Percentiles rank a stretch among this genome's conserved stretches.
Conservation (phyloP, 2,113 vertebrate genomes). For the Natator depressus region DNA sequence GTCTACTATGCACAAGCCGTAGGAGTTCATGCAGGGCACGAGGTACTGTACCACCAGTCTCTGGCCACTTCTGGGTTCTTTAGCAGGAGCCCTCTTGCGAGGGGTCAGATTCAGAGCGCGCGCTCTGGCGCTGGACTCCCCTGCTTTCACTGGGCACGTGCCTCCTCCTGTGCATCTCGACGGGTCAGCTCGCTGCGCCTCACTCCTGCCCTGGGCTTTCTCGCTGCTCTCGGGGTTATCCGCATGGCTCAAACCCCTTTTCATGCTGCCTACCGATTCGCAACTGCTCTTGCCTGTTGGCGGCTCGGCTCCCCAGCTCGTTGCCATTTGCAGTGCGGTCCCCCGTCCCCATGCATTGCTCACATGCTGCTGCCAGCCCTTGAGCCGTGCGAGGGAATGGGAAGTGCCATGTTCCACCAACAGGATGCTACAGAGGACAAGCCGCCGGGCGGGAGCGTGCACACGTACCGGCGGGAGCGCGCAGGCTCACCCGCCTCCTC, state of each 20-base stretch:
- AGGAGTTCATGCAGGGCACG: conserved; percentile 69
- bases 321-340: background rate
- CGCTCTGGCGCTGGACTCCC: background rate
- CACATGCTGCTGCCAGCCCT: background rate
- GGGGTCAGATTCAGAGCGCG: conserved; percentile 5
- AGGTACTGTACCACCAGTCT: conserved; percentile 68
- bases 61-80: conserved; percentile 52
- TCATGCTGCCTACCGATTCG: background rate
- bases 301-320: background rate
- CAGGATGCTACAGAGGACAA: conserved; percentile 2
- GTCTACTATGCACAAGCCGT: conserved; percentile 73
- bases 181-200: background rate
- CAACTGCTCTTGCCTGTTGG: background rate
- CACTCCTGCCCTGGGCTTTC: background rate
- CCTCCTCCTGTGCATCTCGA: background rate
- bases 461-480: conserved; percentile 2
- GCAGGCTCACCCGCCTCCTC: background rate
- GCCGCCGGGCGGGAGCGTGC: conserved; percentile 17
- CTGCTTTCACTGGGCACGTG: background rate
- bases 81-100: conserved; percentile 14
- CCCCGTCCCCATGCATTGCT: background rate
- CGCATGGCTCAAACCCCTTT: background rate
- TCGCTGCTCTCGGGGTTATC: background rate
- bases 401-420: conserved; percentile 37
- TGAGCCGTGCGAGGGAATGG: conserved; percentile 27